These are phyloP conservation scores for Caenorhabditis tropicalis DNA, from an alignment of 1,140 invertebrate genomes.

Conservation along the genomic window DNA sequence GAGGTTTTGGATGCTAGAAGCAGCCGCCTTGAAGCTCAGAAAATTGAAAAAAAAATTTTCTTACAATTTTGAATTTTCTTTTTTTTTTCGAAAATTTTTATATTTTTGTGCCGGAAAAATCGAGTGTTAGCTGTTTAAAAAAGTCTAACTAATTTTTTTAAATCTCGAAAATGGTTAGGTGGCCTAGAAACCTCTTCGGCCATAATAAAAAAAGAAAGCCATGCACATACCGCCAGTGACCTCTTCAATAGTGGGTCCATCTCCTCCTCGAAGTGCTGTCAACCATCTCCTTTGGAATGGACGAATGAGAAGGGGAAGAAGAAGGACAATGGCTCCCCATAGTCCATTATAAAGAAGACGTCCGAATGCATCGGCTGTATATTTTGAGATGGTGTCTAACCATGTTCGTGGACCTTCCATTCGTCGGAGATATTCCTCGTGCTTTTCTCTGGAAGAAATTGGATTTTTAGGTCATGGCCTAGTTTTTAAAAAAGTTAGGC, in stretches of 20 bases:
- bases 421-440: neutral
- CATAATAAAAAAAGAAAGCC: too few species aligned
- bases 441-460: slow-evolving; percentile 5
- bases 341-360: slow-evolving; percentile 3
- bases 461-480: neutral
- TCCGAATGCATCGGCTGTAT: slow-evolving; percentile 1
- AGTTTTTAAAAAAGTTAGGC: too few species aligned
- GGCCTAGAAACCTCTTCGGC: neutral
- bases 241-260: slow-evolving; percentile 14
- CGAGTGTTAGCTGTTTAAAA: too few species aligned
- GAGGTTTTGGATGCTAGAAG: too few species aligned
- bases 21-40: too few species aligned
- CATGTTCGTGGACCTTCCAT: neutral
- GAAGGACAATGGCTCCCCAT: neutral
- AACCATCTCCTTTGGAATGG: slow-evolving; percentile 27
- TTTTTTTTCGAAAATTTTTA: too few species aligned
- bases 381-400: neutral
- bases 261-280: neutral
- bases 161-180: too few species aligned
- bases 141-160: too few species aligned
- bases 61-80: too few species aligned
- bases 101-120: too few species aligned
- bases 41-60: too few species aligned
- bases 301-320: neutral
- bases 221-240: slow-evolving; percentile 37